These are phyloP conservation scores for Caloenas nicobarica DNA, from an alignment of 2,113 vertebrate genomes.

Conservation along the genomic window DNA sequence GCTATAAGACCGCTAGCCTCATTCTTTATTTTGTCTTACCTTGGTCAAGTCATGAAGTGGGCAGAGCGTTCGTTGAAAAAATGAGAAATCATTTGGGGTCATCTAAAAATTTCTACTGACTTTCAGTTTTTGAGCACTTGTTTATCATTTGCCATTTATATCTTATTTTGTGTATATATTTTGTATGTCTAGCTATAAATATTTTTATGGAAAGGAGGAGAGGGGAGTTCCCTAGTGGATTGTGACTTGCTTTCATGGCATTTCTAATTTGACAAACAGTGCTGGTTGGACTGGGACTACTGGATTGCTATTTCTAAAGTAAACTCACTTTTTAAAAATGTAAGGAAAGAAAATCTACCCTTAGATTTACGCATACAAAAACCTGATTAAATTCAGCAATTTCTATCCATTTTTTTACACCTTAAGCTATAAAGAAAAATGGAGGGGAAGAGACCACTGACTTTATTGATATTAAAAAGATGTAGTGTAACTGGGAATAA, in stretches of 20 bases:
- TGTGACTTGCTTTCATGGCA: neutral
- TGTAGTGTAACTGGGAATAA: neutral
- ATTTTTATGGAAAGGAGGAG: neutral
- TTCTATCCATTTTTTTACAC: neutral
- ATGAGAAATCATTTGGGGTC: conserved; percentile 20
- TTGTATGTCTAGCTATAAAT: conserved; percentile 48
- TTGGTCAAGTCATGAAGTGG: conserved; percentile 12
- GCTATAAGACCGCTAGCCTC: neutral
- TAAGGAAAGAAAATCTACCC: neutral
- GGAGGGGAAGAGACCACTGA: neutral
- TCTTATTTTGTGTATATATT: conserved; percentile 6
- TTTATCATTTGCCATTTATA: conserved; percentile 52
- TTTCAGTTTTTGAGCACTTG: conserved; percentile 17
- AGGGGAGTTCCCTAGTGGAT: neutral
- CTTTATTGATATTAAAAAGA: neutral
- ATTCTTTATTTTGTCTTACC: conserved; percentile 28
- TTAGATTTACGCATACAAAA: neutral
- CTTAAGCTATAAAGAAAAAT: neutral
- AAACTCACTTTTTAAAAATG: neutral
- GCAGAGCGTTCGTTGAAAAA: conserved; percentile 35
- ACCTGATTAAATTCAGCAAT: neutral
- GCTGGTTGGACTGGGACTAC: neutral
- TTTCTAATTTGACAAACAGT: conserved; percentile 33
- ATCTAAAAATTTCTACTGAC: conserved; percentile 41
- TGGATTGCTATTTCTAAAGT: neutral